Evolutionary conservation across 2,888 invertebrate species (phyloP).

Genomic region (Colletes collaris): DNA sequence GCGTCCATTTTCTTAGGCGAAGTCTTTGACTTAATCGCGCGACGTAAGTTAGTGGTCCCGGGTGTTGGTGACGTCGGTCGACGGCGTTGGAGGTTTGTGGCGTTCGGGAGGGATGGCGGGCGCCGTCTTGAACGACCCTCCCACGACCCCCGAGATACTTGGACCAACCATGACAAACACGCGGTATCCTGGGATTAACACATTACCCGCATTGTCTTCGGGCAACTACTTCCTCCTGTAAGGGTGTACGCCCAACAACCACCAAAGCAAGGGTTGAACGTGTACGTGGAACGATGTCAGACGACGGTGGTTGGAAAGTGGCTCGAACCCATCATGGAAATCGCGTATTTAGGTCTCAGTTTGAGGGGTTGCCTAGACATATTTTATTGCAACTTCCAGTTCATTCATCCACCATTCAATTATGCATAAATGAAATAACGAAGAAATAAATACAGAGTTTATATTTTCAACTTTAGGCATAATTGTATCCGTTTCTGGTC

Average conservation of each 20-base stretch:
- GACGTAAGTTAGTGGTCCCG: conserved; percentile 58
- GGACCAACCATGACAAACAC: conserved; percentile 67
- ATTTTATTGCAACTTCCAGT: too few species aligned
- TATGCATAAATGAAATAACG: too few species aligned
- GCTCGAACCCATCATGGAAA: background rate
- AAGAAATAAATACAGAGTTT: too few species aligned
- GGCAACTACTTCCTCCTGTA: conserved; percentile 18
- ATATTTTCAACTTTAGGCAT: too few species aligned
- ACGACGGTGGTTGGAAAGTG: conserved; percentile 4
- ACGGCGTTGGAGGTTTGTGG: conserved; percentile 42
- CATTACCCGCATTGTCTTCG: conserved; percentile 68
- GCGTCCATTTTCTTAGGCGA: conserved; percentile 1
- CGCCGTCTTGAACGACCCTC: conserved; percentile 36
- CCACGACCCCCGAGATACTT: conserved; percentile 50
- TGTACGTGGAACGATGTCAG: background rate
- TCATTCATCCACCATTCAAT: too few species aligned
- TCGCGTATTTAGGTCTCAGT: background rate
- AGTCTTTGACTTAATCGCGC: conserved; percentile 65
- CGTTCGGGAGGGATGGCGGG: conserved; percentile 8
- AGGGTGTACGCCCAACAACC: background rate
- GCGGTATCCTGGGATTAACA: conserved; percentile 70
- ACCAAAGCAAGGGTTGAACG: background rate
- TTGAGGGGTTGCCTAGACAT: background rate
- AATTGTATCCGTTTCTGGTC: too few species aligned
- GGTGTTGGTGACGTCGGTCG: conserved; percentile 59